These are phyloP conservation scores for Dicyrtomina minuta DNA, from an alignment of 2,888 invertebrate genomes.

Conservation along the genomic window DNA sequence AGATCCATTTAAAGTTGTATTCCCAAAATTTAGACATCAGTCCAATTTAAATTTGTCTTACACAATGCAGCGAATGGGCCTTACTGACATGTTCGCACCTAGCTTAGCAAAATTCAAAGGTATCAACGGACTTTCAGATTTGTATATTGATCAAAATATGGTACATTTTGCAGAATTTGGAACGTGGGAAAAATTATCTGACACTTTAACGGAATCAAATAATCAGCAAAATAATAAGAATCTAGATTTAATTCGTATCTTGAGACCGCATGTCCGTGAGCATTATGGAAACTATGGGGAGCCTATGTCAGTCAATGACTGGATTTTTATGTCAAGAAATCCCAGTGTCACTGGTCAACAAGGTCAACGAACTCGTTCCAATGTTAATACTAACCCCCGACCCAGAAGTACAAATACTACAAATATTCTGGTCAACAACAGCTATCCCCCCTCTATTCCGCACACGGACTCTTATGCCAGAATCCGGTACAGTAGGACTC, in stretches of 20 bases:
- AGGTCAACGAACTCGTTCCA: constrained; percentile 5
- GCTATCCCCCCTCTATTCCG: too few species aligned
- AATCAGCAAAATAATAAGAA: constrained; percentile 47
- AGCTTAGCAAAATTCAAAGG: constrained; percentile 79
- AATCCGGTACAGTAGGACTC: constrained; percentile 35
- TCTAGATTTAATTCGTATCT: constrained; percentile 49
- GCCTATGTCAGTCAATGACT: constrained; percentile 51
- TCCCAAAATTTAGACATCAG: constrained; percentile 76
- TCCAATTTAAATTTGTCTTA: constrained; percentile 79
- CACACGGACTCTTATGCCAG: constrained; percentile 27
- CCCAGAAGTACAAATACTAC: constrained; percentile 15
- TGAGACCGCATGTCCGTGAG: constrained; percentile 45
- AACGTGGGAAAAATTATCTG: constrained; percentile 52
- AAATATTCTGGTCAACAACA: constrained; percentile 19
- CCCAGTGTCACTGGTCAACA: constrained; percentile 27
- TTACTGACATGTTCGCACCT: constrained; percentile 74
- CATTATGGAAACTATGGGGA: constrained; percentile 51
- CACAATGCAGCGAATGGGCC: constrained; percentile 76
- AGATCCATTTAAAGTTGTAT: constrained; percentile 55
- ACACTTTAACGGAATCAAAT: constrained; percentile 44
- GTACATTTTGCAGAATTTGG: constrained; percentile 52
- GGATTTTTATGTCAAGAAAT: constrained; percentile 50
- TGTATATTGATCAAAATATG: constrained; percentile 62
- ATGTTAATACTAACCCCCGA: constrained; percentile 17
- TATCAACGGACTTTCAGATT: constrained; percentile 76